These are phyloP conservation scores for Dromiciops gliroides DNA, from an alignment of 2,113 vertebrate genomes.

Conservation along the genomic window DNA sequence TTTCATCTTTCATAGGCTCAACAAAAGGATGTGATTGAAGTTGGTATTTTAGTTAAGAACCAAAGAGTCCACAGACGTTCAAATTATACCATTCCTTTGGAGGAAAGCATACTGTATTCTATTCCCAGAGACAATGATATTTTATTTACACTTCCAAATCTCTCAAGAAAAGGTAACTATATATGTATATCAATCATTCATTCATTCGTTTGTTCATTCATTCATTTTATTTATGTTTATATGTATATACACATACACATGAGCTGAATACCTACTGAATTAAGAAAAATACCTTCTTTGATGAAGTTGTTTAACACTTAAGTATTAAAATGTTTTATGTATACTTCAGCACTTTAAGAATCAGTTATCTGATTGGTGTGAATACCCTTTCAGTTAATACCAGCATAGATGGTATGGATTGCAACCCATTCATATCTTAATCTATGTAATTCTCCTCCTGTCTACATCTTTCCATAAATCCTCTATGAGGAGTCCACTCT, in stretches of 20 bases:
- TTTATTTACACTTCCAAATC: conserved; percentile 88
- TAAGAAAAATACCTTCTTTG: conserved; percentile 25
- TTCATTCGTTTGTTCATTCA: too few species aligned
- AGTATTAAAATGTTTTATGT: neutral
- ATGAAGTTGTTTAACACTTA: conserved; percentile 20
- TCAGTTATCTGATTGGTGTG: neutral
- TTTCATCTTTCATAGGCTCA: conserved; percentile 86
- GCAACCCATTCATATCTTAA: neutral
- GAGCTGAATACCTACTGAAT: conserved; percentile 26
- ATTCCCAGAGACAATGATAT: conserved; percentile 89
- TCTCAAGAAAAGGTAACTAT: conserved; percentile 87
- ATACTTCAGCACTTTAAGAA: neutral
- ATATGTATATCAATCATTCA: too few species aligned
- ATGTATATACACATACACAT: neutral
- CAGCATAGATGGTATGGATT: neutral
- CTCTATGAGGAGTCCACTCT: neutral
- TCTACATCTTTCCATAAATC: neutral
- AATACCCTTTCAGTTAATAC: neutral
- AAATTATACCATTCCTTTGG: conserved; percentile 88
- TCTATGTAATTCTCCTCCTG: neutral
- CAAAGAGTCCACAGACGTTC: conserved; percentile 88
- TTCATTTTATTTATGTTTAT: too few species aligned
- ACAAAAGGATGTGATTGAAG: conserved; percentile 92
- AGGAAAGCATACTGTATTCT: conserved; percentile 91
- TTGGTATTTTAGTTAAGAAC: conserved; percentile 91